phyloP scores from a whole-genome alignment of 2,797 vertebrate species.

The Alfaro cultratus region DNA sequence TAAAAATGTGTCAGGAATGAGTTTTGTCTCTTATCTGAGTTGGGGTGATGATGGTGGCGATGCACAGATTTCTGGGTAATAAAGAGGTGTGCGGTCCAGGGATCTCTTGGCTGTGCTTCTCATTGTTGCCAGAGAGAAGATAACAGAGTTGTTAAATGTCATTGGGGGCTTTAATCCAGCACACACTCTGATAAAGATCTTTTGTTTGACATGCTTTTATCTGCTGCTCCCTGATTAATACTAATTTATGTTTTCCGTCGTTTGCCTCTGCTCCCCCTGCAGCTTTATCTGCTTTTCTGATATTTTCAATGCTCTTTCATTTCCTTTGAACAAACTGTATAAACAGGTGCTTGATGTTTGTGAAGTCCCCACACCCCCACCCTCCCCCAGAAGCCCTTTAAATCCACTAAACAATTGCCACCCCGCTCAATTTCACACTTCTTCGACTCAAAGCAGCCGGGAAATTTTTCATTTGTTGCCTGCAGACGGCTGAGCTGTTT shows the following conservation, averaged over 20 bases:
- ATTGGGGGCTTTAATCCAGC: constrained; percentile 15
- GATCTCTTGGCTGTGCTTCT: constrained; percentile 28
- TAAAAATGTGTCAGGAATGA: constrained; percentile 51
- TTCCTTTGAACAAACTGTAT: constrained; percentile 28
- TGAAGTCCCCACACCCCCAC: constrained; percentile 6
- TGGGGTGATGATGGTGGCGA: constrained; percentile 1
- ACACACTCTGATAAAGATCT: constrained; percentile 19
- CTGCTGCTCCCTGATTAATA: constrained; percentile 14
- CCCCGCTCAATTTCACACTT: constrained; percentile 8
- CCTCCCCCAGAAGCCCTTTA: constrained; percentile 25
- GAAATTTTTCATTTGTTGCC: constrained; percentile 20
- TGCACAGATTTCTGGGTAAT: constrained; percentile 48
- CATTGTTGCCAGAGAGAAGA: constrained; percentile 39
- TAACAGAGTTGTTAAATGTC: constrained; percentile 37
- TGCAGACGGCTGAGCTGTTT: constrained; percentile 11
- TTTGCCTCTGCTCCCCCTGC: constrained; percentile 7
- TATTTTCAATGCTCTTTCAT: constrained; percentile 8
- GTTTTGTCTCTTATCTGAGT: constrained; percentile 43
- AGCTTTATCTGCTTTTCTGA: constrained; percentile 26
- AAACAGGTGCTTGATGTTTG: constrained; percentile 26
- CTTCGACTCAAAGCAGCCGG: constrained; percentile 4
- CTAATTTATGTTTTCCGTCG: constrained; percentile 24
- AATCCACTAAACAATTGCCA: constrained; percentile 26
- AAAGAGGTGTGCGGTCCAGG: constrained; percentile 33
- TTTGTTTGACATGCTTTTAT: constrained; percentile 32